A percentile compares a stretch with the other conserved stretches of the same genome.
Conservation (phyloP, 2,797 vertebrate genomes). For the Thripadectes ignobilis region DNA sequence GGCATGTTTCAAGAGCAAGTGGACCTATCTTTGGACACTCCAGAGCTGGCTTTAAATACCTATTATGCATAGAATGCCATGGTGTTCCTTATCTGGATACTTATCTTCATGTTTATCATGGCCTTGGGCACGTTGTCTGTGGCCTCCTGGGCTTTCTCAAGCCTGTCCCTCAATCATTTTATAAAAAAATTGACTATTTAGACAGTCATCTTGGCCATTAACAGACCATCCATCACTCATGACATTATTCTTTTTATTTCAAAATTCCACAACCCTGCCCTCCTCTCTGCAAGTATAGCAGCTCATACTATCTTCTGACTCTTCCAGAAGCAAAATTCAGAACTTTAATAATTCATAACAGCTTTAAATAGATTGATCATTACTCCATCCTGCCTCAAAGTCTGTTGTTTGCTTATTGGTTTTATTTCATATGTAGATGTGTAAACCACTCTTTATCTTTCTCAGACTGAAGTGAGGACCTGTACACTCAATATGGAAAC, state of each 20-base stretch:
- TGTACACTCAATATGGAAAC: not conserved
- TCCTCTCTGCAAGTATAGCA: accelerated
- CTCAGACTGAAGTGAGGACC: not conserved
- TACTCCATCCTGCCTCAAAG: not conserved
- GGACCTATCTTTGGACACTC: not conserved
- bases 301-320: not conserved
- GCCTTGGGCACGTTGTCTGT: not conserved
- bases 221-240: not conserved
- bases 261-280: not conserved
- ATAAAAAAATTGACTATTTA: not conserved
- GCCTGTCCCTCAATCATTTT: not conserved
- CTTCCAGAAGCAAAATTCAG: not conserved
- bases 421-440: not conserved
- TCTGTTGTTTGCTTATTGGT: not conserved
- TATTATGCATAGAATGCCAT: not conserved
- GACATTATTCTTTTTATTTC: not conserved
- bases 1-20: not conserved
- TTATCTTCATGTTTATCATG: not conserved
- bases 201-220: not conserved
- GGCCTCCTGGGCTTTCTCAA: not conserved
- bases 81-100: not conserved
- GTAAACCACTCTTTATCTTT: not conserved
- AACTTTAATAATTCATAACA: not conserved
- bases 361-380: not conserved
- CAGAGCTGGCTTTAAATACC: not conserved